Percentiles rank a stretch among this genome's conserved stretches.
These are phyloP conservation scores for Cataglyphis livida DNA, from an alignment of 2,888 invertebrate species.

Conservation along the genomic window DNA sequence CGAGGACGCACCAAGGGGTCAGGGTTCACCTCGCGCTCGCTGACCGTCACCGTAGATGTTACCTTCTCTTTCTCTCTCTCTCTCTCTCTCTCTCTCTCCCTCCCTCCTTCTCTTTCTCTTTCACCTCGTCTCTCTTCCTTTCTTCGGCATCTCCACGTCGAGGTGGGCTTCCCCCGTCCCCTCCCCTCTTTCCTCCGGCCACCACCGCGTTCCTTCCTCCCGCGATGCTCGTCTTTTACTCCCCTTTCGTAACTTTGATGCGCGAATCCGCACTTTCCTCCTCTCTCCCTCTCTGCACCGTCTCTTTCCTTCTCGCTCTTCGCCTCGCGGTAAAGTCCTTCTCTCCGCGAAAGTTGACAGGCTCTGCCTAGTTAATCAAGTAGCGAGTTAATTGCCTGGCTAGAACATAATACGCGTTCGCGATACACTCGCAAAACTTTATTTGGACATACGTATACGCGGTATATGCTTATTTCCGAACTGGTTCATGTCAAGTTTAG, in stretches of 20 bases:
- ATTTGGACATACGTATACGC: constrained; percentile 25
- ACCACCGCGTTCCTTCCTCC: constrained; percentile 18
- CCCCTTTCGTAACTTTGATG: constrained; percentile 60
- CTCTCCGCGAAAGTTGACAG: constrained; percentile 48
- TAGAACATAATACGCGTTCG: constrained; percentile 31
- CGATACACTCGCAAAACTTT: constrained; percentile 35
- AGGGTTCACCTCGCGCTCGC: constrained; percentile 85
- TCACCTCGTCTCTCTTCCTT: constrained; percentile 35
- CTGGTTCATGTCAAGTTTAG: not conserved
- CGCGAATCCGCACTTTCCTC: constrained; percentile 33
- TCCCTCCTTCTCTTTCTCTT: no score
- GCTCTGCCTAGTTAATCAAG: constrained; percentile 47
- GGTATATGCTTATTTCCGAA: not conserved
- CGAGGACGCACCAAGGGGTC: constrained; percentile 79
- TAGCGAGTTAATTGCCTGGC: constrained; percentile 48
- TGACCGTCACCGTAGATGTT: constrained; percentile 85
- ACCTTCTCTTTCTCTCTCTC: constrained; percentile 74
- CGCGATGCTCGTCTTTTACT: constrained; percentile 47
- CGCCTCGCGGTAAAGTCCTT: constrained; percentile 61
- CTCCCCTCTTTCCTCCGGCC: constrained; percentile 19
- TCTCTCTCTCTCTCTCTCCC: constrained; percentile 28
- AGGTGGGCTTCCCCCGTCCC: constrained; percentile 32
- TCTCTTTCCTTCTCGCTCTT: constrained; percentile 44
- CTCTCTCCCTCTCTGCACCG: not conserved
- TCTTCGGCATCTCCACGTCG: constrained; percentile 19